Evolutionary conservation across 1,140 invertebrate species (phyloP), one percentile per base, ranked within the genome.

Genomic region (Heliothis virescens): DNA sequence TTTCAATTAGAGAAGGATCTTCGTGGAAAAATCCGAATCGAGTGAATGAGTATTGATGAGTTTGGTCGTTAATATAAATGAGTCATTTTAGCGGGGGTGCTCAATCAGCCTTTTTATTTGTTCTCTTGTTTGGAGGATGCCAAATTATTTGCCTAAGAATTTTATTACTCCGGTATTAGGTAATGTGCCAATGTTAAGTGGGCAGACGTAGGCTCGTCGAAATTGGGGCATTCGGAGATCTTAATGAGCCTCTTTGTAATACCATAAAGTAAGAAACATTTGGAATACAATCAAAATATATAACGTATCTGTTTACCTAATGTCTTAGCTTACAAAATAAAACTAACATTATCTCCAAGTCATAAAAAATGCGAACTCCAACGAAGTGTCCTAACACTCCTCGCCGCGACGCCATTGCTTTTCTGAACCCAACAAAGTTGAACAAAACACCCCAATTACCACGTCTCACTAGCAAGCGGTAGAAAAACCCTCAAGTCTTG

Each of bases 1-100:
- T 94, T 94, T 94, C 92, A 94, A 94, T 94, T 94, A 94, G 91
- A 81, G 90, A 86, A 89, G 84, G 87, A 91, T 90, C 90, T 88
- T 86, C 83, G 86, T 87, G 87, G 89, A 93, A 90, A 91, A 90
- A 90, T 90, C 83, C 84, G 86, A 86, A 85, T 85, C 85, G 79
- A 90, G 80, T 89, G 87, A 93, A 93, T 93, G 87, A 92, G 91
- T 92, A 93, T 91, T 92, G 92, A 94, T 91, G 91, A 92, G 89
- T 89, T 90, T 83, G 82, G 82, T 87, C 87, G 86, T 90, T 92
- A 90, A 91, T 90, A 89, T 88, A 92, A 92, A 93, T 92, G 90
- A 92, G 86, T 89, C 85, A 88, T 86, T 90, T 87, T 83, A 85
- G 83, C 80, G 79, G 76, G 79, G 84, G 79, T 82, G 80, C 87